These are phyloP conservation scores for Planococcus citri DNA, from an alignment of 1,140 invertebrate species.

Conservation along the genomic window DNA sequence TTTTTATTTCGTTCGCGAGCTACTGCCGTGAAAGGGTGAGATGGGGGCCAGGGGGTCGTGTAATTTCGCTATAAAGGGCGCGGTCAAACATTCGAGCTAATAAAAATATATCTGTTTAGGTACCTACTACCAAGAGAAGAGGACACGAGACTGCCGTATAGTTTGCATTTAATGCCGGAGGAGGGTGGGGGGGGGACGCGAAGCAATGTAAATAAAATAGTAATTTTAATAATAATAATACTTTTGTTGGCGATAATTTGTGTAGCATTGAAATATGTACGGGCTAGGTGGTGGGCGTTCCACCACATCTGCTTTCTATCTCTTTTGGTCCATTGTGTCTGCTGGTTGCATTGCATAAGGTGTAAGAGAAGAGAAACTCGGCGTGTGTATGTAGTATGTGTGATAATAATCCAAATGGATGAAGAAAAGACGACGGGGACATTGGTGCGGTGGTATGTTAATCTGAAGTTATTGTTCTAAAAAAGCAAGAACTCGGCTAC, in stretches of 20 bases:
- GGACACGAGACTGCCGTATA: too few relatives aligned
- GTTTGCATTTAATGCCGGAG: too few relatives aligned
- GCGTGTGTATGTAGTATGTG: not conserved
- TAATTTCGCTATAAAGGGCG: too few relatives aligned
- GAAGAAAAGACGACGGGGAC: not conserved
- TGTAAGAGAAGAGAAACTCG: too few relatives aligned
- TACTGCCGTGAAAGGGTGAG: too few relatives aligned
- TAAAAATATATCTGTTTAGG: too few relatives aligned
- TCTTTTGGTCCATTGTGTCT: not conserved
- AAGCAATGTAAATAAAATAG: too few relatives aligned
- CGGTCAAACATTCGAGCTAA: too few relatives aligned
- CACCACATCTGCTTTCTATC: not conserved
- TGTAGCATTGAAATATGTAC: not conserved
- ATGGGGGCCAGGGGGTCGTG: too few relatives aligned
- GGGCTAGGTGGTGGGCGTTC: not conserved
- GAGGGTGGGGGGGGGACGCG: too few relatives aligned
- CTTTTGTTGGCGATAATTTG: not conserved
- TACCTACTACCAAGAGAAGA: too few relatives aligned
- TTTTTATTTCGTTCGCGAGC: too few relatives aligned
- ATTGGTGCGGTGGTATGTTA: not conserved
- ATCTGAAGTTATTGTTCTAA: constrained; percentile 4
- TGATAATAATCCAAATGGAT: not conserved
- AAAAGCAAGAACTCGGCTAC: not conserved
- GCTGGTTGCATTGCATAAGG: not conserved
- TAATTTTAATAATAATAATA: not conserved